phyloP scores from a whole-genome alignment of 2,113 vertebrate genomes.

The Puntigrus tetrazona region DNA sequence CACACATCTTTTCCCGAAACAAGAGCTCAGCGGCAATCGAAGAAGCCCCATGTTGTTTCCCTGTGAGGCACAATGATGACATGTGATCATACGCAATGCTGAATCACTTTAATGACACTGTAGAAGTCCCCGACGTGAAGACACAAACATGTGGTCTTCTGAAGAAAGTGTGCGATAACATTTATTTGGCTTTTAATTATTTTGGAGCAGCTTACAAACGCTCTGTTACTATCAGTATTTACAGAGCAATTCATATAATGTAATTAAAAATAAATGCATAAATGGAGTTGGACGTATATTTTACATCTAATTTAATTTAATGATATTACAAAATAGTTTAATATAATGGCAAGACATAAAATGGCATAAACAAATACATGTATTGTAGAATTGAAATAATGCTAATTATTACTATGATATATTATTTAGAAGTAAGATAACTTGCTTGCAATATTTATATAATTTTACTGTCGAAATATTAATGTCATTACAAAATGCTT shows the following conservation, averaged over 20 bases:
- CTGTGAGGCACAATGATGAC: not conserved
- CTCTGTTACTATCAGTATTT: not conserved
- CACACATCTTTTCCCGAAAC: not conserved
- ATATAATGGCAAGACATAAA: not conserved
- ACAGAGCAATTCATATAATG: not conserved
- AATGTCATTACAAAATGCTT: not conserved
- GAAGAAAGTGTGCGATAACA: not conserved
- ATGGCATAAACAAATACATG: not conserved
- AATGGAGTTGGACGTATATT: too few species aligned
- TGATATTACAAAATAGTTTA: not conserved
- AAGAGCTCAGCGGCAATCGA: not conserved
- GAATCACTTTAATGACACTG: slow-evolving; percentile 20
- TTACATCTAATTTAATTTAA: too few species aligned
- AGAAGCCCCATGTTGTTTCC: slow-evolving; percentile 10
- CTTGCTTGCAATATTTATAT: not conserved
- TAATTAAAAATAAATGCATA: not conserved
- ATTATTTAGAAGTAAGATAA: not conserved
- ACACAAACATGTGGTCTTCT: slow-evolving; percentile 6
- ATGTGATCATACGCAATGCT: slow-evolving; percentile 20
- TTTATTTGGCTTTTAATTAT: not conserved
- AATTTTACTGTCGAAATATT: not conserved
- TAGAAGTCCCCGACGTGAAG: not conserved
- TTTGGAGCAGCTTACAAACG: not conserved
- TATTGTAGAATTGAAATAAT: not conserved
- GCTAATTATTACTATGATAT: not conserved